phyloP scores from a whole-genome alignment of 2,888 invertebrate species.

The Andrena flavipes region DNA sequence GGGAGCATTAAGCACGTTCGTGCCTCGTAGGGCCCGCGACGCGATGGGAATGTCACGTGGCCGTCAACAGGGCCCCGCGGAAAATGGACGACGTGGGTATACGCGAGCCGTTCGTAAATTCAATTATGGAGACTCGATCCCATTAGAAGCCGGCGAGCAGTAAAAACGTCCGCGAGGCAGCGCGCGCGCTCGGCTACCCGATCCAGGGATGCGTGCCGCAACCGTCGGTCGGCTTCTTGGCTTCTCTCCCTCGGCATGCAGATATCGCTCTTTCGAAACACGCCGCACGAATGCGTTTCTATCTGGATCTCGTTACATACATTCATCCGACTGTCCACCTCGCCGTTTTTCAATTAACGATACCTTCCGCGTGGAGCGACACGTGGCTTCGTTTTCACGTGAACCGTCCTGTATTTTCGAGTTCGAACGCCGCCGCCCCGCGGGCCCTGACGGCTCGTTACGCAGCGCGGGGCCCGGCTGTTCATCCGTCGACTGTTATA shows the following conservation, averaged over 20 bases:
- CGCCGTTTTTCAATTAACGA: conserved; percentile 56
- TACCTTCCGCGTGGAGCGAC: conserved; percentile 28
- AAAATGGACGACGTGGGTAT: conserved; percentile 59
- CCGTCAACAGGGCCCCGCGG: conserved; percentile 50
- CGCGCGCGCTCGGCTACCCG: conserved; percentile 13
- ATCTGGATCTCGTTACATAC: conserved; percentile 38
- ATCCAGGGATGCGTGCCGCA: conserved; percentile 64
- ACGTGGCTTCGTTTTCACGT: conserved; percentile 9
- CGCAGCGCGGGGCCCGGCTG: no score
- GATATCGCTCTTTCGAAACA: conserved; percentile 59
- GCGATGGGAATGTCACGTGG: conserved; percentile 63
- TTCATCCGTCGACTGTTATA: conserved; percentile 6
- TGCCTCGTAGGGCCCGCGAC: conserved; percentile 44
- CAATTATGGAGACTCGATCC: conserved; percentile 68
- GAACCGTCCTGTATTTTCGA: neutral
- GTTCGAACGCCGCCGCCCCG: neutral
- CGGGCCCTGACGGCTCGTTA: neutral
- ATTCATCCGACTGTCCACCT: conserved; percentile 44
- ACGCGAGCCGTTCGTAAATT: conserved; percentile 63
- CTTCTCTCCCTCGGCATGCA: conserved; percentile 48
- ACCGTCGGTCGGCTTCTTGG: conserved; percentile 38
- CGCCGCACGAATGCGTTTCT: conserved; percentile 43
- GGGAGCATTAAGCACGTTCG: conserved; percentile 43
- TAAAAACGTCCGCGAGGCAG: conserved; percentile 52
- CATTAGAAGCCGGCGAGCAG: conserved; percentile 62